Percentiles rank a stretch among this genome's conserved stretches.
Evolutionary conservation across 2,797 vertebrate species (phyloP).

Genomic region (Gymnopithys bicolor): DNA sequence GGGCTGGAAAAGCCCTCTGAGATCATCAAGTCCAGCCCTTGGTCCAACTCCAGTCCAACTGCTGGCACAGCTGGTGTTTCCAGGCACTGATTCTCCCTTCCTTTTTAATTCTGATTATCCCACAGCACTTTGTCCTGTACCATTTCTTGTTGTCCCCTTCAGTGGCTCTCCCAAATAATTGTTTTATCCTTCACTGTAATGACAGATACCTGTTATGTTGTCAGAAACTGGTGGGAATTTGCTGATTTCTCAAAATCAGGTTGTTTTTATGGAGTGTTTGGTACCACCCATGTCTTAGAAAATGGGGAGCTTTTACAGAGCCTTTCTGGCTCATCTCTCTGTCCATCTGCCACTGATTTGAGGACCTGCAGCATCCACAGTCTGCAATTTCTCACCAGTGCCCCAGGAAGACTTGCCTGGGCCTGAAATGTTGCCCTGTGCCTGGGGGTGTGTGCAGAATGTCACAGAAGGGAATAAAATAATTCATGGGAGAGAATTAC

Average conservation of each 20-base stretch:
- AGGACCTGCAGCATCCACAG: neutral
- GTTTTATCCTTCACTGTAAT: neutral
- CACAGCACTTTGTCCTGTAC: neutral
- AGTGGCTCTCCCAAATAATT: rapidly evolving
- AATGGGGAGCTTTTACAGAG: neutral
- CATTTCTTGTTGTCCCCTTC: neutral
- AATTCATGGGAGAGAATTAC: neutral
- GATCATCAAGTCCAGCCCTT: too few species aligned
- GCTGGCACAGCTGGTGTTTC: too few species aligned
- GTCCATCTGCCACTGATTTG: neutral
- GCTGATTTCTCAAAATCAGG: neutral
- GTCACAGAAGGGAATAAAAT: neutral
- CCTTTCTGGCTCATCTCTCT: neutral
- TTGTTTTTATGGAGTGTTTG: neutral
- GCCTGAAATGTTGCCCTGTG: neutral
- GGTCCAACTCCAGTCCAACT: too few species aligned
- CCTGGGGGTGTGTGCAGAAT: neutral
- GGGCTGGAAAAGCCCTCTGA: too few species aligned
- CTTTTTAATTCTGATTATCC: neutral
- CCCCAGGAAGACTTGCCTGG: neutral
- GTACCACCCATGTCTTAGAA: neutral
- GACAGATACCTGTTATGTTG: neutral
- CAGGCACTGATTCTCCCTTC: neutral
- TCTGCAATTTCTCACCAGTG: neutral
- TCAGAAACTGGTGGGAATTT: neutral